Conservation (phyloP, 35 echinoderm and acorn worm genomes). For the Patiria miniata region DNA sequence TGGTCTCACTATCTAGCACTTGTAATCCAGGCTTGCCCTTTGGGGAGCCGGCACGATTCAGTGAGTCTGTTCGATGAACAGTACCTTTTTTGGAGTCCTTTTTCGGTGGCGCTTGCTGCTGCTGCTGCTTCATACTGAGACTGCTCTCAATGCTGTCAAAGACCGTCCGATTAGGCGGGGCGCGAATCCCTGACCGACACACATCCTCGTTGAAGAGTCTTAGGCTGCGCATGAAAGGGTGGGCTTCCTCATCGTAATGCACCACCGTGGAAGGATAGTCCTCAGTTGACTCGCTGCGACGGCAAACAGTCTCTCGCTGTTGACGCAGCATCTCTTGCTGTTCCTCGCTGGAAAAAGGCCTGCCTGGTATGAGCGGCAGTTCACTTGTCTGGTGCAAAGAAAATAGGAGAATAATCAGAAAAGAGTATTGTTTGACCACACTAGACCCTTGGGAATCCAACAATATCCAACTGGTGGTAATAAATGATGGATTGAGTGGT, state of each 20-base stretch:
- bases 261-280: conserved; percentile 74
- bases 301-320: conserved; percentile 60
- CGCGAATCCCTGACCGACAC: conserved; percentile 69
- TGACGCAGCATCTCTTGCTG: conserved; percentile 71
- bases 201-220: conserved; percentile 58
- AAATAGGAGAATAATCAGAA: not conserved
- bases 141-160: conserved; percentile 61
- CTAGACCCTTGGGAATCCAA: no score
- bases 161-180: conserved; percentile 86
- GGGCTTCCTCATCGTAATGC: conserved; percentile 76
- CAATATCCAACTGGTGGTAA: no score
- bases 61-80: conserved; percentile 4
- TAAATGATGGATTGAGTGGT: no score
- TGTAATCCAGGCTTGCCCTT: conserved; percentile 24
- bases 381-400: conserved; percentile 58
- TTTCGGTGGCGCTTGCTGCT: not conserved
- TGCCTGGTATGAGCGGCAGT: conserved; percentile 60
- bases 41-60: not conserved
- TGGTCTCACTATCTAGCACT: conserved; percentile 85
- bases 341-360: conserved; percentile 54
- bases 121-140: not conserved
- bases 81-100: not conserved
- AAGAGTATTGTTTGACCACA: not conserved
- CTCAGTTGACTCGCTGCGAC: conserved; percentile 71
- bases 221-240: conserved; percentile 55